Conservation (phyloP, 2,888 invertebrate genomes). For the Exocentrus adspersus region DNA sequence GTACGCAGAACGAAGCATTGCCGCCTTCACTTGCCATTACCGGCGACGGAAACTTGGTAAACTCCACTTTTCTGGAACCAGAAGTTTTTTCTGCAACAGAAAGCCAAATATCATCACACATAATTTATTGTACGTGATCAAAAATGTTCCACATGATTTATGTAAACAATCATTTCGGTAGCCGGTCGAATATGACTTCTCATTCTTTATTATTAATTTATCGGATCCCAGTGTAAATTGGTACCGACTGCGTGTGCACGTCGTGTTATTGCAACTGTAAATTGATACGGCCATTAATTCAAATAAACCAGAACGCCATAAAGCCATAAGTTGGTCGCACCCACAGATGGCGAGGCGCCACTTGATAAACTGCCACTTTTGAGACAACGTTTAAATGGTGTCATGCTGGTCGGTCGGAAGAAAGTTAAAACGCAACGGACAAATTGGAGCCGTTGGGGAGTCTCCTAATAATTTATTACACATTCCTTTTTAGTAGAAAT, state of each 20-base stretch:
- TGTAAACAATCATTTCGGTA: not conserved
- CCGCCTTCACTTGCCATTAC: constrained; percentile 65
- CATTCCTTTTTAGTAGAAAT: too few relatives aligned
- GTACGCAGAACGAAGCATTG: constrained; percentile 68
- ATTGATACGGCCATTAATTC: constrained; percentile 29
- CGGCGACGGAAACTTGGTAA: constrained; percentile 68
- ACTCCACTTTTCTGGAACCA: constrained; percentile 54
- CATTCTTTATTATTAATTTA: constrained; percentile 19
- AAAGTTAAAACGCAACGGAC: not conserved
- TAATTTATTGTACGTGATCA: too few relatives aligned
- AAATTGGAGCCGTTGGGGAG: not conserved
- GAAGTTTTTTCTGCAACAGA: constrained; percentile 21
- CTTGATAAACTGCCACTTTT: constrained; percentile 25
- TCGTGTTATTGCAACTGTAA: constrained; percentile 24
- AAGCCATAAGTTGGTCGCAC: constrained; percentile 33
- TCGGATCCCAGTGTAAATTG: constrained; percentile 13
- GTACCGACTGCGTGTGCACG: constrained; percentile 14
- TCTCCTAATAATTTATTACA: not conserved
- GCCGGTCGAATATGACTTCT: not conserved
- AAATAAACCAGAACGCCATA: constrained; percentile 18
- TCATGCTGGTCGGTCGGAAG: too few relatives aligned
- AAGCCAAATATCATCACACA: too few relatives aligned
- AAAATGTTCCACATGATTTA: not conserved
- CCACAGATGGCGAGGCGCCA: constrained; percentile 42
- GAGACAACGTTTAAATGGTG: not conserved